phyloP scores from a whole-genome alignment of 92 coral and sea anemone species.

The Paramuricea clavata region DNA sequence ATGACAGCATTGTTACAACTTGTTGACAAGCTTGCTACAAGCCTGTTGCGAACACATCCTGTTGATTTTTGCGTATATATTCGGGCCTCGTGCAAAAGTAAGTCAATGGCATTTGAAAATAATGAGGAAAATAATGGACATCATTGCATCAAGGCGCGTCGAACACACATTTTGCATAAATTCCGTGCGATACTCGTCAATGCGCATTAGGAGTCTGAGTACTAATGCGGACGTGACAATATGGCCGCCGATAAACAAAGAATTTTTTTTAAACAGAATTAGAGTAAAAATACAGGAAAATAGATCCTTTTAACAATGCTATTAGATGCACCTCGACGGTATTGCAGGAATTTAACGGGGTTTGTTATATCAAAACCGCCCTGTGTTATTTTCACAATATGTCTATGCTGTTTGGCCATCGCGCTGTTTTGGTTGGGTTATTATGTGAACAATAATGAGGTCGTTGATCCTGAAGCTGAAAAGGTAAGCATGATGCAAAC shows the following conservation, averaged over 20 bases:
- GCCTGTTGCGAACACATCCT: too few relatives aligned
- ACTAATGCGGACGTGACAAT: conserved; percentile 10
- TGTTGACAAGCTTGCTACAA: too few relatives aligned
- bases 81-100: too few relatives aligned
- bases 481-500: background rate
- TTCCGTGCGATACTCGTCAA: too few relatives aligned
- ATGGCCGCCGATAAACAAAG: background rate
- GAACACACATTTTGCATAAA: too few relatives aligned
- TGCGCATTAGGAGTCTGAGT: background rate
- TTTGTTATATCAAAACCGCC: conserved; percentile 92
- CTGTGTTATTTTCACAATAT: conserved; percentile 85
- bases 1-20: too few relatives aligned
- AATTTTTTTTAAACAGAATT: background rate
- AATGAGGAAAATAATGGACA: too few relatives aligned
- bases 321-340: conserved; percentile 7
- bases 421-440: conserved; percentile 89
- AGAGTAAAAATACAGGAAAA: background rate
- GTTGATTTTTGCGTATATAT: too few relatives aligned
- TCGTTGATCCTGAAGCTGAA: conserved; percentile 60
- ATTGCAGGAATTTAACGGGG: conserved; percentile 78
- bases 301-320: background rate
- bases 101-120: too few relatives aligned
- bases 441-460: conserved; percentile 72
- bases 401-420: conserved; percentile 87
- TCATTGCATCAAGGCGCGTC: too few relatives aligned